Evolutionary conservation across 2,797 vertebrate species (phyloP).

Genomic region (Chromobotia macracanthus): DNA sequence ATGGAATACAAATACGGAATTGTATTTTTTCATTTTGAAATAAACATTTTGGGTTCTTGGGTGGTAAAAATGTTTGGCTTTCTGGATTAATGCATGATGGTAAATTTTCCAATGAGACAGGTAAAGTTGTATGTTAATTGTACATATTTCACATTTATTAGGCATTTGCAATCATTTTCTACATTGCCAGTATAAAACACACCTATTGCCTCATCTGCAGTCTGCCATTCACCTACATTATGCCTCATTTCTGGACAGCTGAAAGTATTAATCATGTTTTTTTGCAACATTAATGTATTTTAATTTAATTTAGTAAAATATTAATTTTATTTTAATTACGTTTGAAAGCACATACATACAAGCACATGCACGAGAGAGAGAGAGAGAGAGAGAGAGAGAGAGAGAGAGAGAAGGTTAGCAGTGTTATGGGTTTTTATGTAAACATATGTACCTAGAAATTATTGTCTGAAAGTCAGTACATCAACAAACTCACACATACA

Average conservation of each 20-base stretch:
- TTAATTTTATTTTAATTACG: no score
- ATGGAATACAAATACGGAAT: no score
- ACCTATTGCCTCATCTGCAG: background rate
- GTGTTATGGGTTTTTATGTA: conserved; percentile 8
- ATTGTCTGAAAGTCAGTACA: background rate
- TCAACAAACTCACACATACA: no score
- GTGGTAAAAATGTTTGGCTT: no score
- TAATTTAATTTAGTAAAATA: background rate
- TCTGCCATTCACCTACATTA: background rate
- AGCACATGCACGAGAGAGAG: no score
- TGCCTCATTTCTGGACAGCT: background rate
- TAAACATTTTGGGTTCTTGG: no score
- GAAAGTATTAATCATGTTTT: background rate
- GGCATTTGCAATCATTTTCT: no score
- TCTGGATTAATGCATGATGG: no score
- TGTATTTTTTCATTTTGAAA: no score
- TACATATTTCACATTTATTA: no score
- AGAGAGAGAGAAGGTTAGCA: background rate
- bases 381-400: background rate
- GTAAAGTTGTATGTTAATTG: no score
- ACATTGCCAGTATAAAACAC: background rate
- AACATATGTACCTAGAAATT: background rate
- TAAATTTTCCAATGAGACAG: no score
- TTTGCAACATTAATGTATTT: background rate
- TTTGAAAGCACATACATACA: background rate